phyloP scores from a whole-genome alignment of 2,888 invertebrate species.

The Hypena proboscidalis region DNA sequence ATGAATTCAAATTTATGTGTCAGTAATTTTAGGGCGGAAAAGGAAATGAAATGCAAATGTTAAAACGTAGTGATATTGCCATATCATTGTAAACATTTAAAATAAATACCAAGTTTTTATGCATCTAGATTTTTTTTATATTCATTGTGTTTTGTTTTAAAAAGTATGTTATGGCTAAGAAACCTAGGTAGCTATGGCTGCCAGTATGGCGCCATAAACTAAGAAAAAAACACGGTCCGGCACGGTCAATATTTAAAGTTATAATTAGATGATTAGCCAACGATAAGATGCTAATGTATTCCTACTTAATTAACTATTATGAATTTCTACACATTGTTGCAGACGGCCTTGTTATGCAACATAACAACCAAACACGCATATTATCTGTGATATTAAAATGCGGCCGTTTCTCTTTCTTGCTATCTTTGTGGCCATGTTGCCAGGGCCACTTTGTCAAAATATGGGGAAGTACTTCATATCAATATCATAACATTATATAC shows the following conservation, averaged over 20 bases:
- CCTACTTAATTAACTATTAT: constrained; percentile 48
- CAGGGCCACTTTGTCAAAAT: constrained; percentile 11
- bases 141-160: too few relatives aligned
- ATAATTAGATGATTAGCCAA: constrained; percentile 48
- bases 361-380: constrained; percentile 46
- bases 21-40: too few relatives aligned
- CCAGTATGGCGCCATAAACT: constrained; percentile 9
- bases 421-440: constrained; percentile 8
- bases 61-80: too few relatives aligned
- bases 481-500: too few relatives aligned
- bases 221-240: constrained; percentile 16
- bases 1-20: too few relatives aligned
- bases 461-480: too few relatives aligned
- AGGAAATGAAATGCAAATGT: too few relatives aligned
- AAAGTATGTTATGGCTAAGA: neutral
- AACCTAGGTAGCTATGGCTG: neutral
- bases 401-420: constrained; percentile 44
- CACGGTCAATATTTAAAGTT: constrained; percentile 39
- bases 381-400: constrained; percentile 47
- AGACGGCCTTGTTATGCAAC: constrained; percentile 49
- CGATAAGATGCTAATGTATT: constrained; percentile 47
- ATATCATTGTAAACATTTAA: too few relatives aligned
- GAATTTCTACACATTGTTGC: constrained; percentile 51
- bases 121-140: too few relatives aligned
- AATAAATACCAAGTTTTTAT: too few relatives aligned